phyloP scores from a whole-genome alignment of 2,888 invertebrate genomes.

The Myopa tessellatipennis region DNA sequence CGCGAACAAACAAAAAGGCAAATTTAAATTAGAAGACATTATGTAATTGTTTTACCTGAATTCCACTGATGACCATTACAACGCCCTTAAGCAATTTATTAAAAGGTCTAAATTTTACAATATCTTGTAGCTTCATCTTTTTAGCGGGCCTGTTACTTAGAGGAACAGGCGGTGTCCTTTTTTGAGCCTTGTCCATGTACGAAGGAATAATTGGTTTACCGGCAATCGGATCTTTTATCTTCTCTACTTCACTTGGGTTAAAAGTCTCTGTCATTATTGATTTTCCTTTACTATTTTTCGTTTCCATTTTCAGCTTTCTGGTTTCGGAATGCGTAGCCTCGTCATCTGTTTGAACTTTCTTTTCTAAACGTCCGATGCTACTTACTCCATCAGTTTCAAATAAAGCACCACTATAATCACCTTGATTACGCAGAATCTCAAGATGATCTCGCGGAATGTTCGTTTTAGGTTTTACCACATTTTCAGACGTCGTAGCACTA shows the following conservation, averaged over 20 bases:
- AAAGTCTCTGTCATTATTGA: not conserved
- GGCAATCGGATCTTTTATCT: not conserved
- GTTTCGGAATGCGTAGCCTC: not conserved
- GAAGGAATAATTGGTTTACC: not conserved
- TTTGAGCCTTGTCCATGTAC: constrained; percentile 38
- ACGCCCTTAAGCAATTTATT: constrained; percentile 75
- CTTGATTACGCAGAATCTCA: constrained; percentile 18
- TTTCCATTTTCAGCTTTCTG: not conserved
- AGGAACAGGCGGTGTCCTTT: constrained; percentile 53
- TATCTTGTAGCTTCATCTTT: constrained; percentile 54
- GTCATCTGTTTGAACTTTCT: not conserved
- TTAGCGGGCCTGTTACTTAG: constrained; percentile 52
- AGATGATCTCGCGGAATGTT: not conserved
- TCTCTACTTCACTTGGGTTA: constrained; percentile 19
- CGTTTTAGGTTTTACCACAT: constrained; percentile 9
- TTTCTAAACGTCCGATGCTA: not conserved
- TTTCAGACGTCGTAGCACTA: constrained; percentile 62
- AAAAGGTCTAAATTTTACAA: constrained; percentile 70
- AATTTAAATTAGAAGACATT: too few relatives aligned
- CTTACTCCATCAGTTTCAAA: constrained; percentile 54
- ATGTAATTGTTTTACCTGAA: too few relatives aligned
- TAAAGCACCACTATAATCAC: too few relatives aligned
- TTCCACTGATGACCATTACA: constrained; percentile 86
- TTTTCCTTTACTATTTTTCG: constrained; percentile 17
- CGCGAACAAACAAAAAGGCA: too few relatives aligned